These are phyloP conservation scores for Erebia ligea DNA, from an alignment of 2,888 invertebrate species.

Conservation along the genomic window DNA sequence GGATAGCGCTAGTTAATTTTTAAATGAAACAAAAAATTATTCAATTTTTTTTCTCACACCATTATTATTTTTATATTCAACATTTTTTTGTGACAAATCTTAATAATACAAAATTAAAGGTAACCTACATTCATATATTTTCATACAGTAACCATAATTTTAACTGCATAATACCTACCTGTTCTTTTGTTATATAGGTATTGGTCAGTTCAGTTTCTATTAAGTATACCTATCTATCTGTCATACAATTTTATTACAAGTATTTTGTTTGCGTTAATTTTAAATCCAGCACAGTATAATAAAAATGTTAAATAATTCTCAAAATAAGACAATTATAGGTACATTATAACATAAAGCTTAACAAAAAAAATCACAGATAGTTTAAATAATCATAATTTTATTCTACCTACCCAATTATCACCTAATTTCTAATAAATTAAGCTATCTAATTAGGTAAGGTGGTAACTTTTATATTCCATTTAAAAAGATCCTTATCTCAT, in stretches of 20 bases:
- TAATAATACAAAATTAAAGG: not conserved
- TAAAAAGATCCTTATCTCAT: not conserved
- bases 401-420: constrained; percentile 5
- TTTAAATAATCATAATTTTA: constrained; percentile 1
- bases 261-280: not conserved
- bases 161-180: not conserved
- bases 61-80: not conserved
- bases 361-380: constrained; percentile 17
- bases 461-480: constrained; percentile 9
- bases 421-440: not conserved
- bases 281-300: not conserved
- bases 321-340: not conserved
- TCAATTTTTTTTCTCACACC: not conserved
- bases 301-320: not conserved
- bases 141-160: too few relatives aligned
- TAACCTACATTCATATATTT: not conserved
- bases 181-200: not conserved
- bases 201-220: not conserved
- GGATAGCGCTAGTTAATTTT: not conserved
- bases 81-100: too few relatives aligned
- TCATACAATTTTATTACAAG: not conserved
- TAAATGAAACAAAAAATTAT: too few relatives aligned
- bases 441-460: not conserved
- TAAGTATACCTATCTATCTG: too few relatives aligned
- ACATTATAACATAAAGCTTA: not conserved